These are phyloP conservation scores for Hemithea aestivaria DNA, from an alignment of 2,888 invertebrate genomes.

Conservation along the genomic window DNA sequence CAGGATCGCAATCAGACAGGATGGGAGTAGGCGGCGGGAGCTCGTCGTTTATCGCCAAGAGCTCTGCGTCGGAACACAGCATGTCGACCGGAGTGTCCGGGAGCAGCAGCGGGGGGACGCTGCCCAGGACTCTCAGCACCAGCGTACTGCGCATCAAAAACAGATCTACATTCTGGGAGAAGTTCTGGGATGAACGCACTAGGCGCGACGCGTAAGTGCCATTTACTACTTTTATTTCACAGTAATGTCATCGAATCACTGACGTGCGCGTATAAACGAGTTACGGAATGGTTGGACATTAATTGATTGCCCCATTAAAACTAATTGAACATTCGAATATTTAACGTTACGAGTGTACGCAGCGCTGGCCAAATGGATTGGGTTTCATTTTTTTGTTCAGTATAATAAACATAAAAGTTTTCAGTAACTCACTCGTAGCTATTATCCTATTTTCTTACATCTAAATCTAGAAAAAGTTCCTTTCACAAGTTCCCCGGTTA, in stretches of 20 bases:
- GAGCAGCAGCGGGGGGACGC: conserved; percentile 66
- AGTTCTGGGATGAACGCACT: conserved; percentile 86
- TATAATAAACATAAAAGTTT: no score
- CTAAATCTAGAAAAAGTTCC: conserved; percentile 15
- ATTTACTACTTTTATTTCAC: neutral
- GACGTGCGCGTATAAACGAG: no score
- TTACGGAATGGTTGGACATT: neutral
- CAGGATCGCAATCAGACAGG: conserved; percentile 79
- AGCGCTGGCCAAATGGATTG: no score
- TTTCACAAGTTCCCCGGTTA: conserved; percentile 5
- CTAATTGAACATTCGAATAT: neutral
- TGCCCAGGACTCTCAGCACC: conserved; percentile 87
- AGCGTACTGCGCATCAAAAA: conserved; percentile 88
- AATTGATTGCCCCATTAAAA: neutral
- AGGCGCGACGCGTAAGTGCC: conserved; percentile 84
- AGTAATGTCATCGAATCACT: no score
- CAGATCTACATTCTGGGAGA: conserved; percentile 91
- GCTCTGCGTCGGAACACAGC: conserved; percentile 73
- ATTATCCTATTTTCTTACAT: no score
- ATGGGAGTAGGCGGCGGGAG: conserved; percentile 59
- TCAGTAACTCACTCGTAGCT: no score
- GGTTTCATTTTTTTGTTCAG: no score
- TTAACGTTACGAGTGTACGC: no score
- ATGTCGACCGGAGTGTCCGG: conserved; percentile 74
- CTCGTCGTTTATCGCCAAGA: conserved; percentile 61